Base-by-base conservation (phyloP, 2,113 vertebrate species). In the Bubo scandiacus region DNA sequence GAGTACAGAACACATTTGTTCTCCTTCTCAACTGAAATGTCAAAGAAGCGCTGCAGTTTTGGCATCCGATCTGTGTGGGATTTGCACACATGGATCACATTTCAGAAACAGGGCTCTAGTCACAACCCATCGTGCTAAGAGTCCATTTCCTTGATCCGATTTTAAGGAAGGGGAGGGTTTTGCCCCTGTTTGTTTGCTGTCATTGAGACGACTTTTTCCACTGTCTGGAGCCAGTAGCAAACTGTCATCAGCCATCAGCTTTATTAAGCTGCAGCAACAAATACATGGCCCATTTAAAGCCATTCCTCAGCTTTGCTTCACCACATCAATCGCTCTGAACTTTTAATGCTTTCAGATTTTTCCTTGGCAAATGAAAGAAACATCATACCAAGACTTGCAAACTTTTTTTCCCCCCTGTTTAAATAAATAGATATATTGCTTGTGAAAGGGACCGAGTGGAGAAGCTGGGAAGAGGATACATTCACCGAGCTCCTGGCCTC, bases 1-100 rank as follows among this genome's bases (percentile, higher is more conserved):
- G n/a, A 73, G 25, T 26, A 80, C 70, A 92, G 81, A 94, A 57
- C 58, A 72, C 74, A 40, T 90, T 92, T 91, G 84, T 94, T 92
- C 74, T 59, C 54, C n/a, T 79, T 79, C 94, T 92, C 77, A 86
- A 14, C 40, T 66, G 78, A 91, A 91, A 91, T n/a, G 74, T 85
- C 86, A 87, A 62, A 87, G 72, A 43, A 92, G 80, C 10, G 13
- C 71, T 90, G 78, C 6, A 55, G 81, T 88, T 80, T 81, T 66
- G 81, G 54, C 71, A 86, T 70, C 84, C 1, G 23, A 12, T 85
- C 66, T 70, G 32, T 43, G 86, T 91, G 91, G 92, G 86, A 66
- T 90, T 95, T 90, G 66, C 66, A 80, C 74, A 66, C 54, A 12
- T 0, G 6, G 94, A 83, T 92, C 92, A 81, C 0, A 0, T 72